A percentile compares a stretch with the other conserved stretches of the same genome.
Evolutionary conservation across 2,113 vertebrate genomes (phyloP).

Genomic region (Crypturellus undulatus): DNA sequence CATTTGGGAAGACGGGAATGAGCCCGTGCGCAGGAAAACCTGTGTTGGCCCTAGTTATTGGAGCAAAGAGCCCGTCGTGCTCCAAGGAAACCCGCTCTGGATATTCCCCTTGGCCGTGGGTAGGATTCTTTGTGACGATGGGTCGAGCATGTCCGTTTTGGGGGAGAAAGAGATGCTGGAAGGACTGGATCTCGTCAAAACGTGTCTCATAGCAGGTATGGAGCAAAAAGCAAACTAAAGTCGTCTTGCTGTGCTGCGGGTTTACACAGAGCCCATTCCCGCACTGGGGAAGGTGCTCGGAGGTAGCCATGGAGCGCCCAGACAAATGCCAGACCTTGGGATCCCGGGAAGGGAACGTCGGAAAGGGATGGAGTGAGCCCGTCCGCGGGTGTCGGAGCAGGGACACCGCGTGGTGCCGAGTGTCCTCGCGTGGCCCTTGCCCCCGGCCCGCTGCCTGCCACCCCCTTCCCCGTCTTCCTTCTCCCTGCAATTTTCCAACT

Average conservation of each 20-base stretch:
- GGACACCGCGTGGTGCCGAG: not conserved
- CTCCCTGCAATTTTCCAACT: not conserved
- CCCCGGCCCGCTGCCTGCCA: too few species aligned
- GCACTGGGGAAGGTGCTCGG: too few species aligned
- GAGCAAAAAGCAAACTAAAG: not conserved
- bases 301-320: not conserved
- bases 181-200: not conserved
- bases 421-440: not conserved
- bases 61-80: not conserved
- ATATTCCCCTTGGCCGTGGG: not conserved
- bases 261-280: not conserved
- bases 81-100: not conserved
- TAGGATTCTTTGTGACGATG: fast-evolving
- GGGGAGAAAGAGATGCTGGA: not conserved
- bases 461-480: not conserved
- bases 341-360: not conserved
- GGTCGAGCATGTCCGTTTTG: not conserved
- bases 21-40: fast-evolving
- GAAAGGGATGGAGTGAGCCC: fast-evolving
- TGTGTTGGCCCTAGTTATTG: fast-evolving
- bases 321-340: fast-evolving
- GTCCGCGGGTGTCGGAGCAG: fast-evolving
- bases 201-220: fast-evolving
- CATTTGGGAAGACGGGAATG: not conserved
- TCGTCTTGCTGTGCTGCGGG: fast-evolving